Evolutionary conservation across 2,888 invertebrate genomes (phyloP).

Genomic region (Harpalus rufipes): DNA sequence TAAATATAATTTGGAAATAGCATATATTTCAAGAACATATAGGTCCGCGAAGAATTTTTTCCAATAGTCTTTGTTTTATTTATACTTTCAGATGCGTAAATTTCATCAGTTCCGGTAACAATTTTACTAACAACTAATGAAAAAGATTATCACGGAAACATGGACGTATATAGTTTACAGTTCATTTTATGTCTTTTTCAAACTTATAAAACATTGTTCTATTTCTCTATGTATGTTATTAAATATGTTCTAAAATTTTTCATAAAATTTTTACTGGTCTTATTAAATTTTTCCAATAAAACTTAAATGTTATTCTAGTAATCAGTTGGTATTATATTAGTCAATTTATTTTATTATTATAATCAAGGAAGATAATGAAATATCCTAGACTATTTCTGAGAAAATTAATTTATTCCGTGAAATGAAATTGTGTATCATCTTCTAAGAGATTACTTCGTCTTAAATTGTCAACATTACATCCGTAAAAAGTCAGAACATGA

Average conservation of each 20-base stretch:
- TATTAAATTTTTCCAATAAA: neutral
- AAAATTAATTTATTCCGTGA: constrained; percentile 29
- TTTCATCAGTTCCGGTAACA: no score
- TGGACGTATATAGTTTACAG: no score
- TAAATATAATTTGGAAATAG: no score
- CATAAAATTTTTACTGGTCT: neutral
- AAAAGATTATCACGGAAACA: no score
- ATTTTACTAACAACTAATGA: no score
- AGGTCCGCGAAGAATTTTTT: no score
- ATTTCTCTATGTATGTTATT: neutral
- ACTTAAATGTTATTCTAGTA: neutral
- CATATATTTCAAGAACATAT: no score
- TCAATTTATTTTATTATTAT: constrained; percentile 17
- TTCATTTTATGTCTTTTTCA: no score
- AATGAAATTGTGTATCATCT: constrained; percentile 23
- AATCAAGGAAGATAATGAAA: constrained; percentile 30
- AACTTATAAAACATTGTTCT: neutral
- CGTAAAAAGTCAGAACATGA: neutral
- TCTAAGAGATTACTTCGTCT: constrained; percentile 15
- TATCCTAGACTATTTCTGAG: neutral
- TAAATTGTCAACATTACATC: constrained; percentile 19
- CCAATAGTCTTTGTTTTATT: no score
- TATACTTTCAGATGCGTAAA: no score
- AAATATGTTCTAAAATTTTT: neutral
- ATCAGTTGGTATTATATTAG: neutral